phyloP scores from a whole-genome alignment of 2,113 vertebrate genomes.

The Anhinga anhinga region DNA sequence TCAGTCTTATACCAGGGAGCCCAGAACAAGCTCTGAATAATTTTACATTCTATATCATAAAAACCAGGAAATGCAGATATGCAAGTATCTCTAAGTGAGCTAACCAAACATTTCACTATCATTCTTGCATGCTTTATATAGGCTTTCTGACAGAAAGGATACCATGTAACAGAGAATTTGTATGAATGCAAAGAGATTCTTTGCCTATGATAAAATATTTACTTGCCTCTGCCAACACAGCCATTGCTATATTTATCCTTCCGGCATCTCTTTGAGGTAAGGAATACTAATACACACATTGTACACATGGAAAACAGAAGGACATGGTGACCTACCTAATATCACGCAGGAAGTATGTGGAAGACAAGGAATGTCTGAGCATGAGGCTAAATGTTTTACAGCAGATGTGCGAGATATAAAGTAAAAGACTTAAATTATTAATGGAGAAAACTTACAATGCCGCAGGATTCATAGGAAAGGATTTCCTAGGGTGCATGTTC shows the following conservation, averaged over 20 bases:
- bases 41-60: background rate
- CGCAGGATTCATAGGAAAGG: background rate
- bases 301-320: slow-evolving; percentile 25
- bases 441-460: background rate
- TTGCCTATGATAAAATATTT: slow-evolving; percentile 20
- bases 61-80: background rate
- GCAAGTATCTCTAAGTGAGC: background rate
- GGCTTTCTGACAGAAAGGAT: rapidly evolving
- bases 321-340: background rate
- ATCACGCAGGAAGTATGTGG: background rate
- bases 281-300: background rate
- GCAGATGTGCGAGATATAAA: background rate
- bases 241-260: slow-evolving; percentile 40
- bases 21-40: background rate
- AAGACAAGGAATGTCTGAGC: background rate
- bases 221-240: slow-evolving; percentile 1
- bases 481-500: background rate
- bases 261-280: slow-evolving; percentile 4
- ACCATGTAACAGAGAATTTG: background rate
- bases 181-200: background rate
- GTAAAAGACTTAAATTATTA: background rate
- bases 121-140: background rate
- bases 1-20: background rate
- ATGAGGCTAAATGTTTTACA: slow-evolving; percentile 5
- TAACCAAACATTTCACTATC: background rate